These are phyloP conservation scores for Drosophila pseudoobscura DNA, from an alignment of 1,140 invertebrate species.

Conservation along the genomic window DNA sequence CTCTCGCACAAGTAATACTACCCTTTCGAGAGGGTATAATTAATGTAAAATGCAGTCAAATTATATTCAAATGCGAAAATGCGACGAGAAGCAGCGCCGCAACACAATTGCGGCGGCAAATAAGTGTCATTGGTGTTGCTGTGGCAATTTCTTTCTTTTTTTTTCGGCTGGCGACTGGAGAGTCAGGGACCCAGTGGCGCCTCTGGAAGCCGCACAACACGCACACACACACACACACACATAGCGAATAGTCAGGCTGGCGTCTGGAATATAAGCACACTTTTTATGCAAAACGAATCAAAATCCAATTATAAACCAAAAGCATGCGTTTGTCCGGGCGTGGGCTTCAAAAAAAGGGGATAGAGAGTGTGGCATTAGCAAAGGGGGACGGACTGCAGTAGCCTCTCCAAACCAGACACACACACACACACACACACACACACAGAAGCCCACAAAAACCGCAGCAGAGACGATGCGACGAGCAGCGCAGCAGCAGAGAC, in stretches of 20 bases:
- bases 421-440: not conserved
- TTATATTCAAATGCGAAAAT: conserved; percentile 42
- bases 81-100: not conserved
- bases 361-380: not conserved
- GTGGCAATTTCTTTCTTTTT: not conserved
- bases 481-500: too few relatives aligned
- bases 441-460: conserved; percentile 21
- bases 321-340: conserved; percentile 19
- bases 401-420: not conserved
- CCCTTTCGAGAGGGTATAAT: too few relatives aligned
- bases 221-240: not conserved
- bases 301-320: conserved; percentile 59
- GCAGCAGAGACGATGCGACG: not conserved
- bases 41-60: conserved; percentile 42
- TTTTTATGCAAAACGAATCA: conserved; percentile 64
- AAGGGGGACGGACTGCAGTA: not conserved
- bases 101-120: not conserved
- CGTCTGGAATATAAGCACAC: conserved; percentile 41
- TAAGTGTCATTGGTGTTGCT: conserved; percentile 24
- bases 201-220: conserved; percentile 42
- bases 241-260: conserved; percentile 36
- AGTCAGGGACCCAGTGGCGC: conserved; percentile 29
- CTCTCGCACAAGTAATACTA: conserved; percentile 4
- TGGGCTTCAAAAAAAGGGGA: too few relatives aligned
- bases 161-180: conserved; percentile 12